Evolutionary conservation across 1,140 invertebrate species (phyloP).

Genomic region (Heliconius himera): DNA sequence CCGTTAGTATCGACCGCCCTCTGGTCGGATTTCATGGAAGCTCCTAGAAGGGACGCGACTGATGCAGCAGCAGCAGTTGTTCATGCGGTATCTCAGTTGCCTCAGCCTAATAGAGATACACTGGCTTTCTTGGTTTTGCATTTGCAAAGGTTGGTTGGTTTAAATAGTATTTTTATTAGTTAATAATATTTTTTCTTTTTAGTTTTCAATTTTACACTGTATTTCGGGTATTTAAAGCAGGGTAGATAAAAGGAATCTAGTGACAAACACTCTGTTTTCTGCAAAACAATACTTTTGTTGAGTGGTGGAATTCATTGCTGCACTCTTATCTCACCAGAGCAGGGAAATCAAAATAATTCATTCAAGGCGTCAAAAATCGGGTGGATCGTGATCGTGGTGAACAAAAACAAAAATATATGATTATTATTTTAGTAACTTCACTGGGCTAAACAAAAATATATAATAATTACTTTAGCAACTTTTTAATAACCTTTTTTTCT

Average conservation of each 20-base stretch:
- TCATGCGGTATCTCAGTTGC: conserved; percentile 88
- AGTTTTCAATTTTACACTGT: no score
- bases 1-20: conserved; percentile 89
- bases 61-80: conserved; percentile 81
- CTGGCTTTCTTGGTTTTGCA: conserved; percentile 92
- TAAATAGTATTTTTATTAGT: no score
- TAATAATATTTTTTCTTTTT: no score
- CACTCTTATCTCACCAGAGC: no score
- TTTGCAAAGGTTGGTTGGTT: conserved; percentile 67
- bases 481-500: neutral
- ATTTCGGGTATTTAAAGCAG: no score
- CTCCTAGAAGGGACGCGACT: conserved; percentile 44
- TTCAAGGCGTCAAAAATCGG: no score
- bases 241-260: no score
- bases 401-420: neutral
- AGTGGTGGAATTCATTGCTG: no score
- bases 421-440: neutral
- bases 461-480: neutral
- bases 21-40: conserved; percentile 84
- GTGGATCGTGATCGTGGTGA: no score
- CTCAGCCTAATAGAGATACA: conserved; percentile 92
- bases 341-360: no score
- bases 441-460: neutral
- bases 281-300: no score
- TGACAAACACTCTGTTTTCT: no score